These are phyloP conservation scores for Apostichopus californicus DNA, from an alignment of 35 echinoderm and acorn worm species.

Conservation along the genomic window DNA sequence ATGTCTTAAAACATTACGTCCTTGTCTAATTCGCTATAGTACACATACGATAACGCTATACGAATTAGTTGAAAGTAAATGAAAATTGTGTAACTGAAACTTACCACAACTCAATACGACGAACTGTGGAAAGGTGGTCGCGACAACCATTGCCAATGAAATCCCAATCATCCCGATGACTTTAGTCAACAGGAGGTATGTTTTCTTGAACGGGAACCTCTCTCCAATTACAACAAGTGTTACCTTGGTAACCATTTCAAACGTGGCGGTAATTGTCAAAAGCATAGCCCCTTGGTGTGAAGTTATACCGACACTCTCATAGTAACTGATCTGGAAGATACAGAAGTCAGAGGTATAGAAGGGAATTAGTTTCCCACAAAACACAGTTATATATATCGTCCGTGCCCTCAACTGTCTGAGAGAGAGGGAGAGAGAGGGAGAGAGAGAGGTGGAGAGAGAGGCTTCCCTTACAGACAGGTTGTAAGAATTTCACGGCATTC, in stretches of 20 bases:
- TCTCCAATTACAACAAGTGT: neutral
- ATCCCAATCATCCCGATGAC: neutral
- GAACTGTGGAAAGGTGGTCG: too few relatives aligned
- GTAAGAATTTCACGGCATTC: neutral
- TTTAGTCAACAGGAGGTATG: constrained; percentile 15
- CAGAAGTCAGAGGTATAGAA: neutral
- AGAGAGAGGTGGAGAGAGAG: too few relatives aligned
- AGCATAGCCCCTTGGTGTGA: neutral
- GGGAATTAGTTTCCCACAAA: neutral
- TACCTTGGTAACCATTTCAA: constrained; percentile 1
- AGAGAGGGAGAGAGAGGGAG: too few relatives aligned
- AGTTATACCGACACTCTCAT: constrained; percentile 30
- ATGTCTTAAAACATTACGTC: too few relatives aligned
- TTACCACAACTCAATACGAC: too few relatives aligned
- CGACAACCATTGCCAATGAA: too few relatives aligned
- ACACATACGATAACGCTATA: too few relatives aligned
- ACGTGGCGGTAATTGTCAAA: neutral
- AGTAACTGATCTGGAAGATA: constrained; percentile 23
- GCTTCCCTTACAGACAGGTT: neutral
- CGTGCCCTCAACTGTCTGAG: neutral
- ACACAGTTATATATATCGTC: neutral
- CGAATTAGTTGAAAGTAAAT: too few relatives aligned
- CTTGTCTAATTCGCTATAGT: too few relatives aligned
- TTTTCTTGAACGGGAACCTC: constrained; percentile 21
- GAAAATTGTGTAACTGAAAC: too few relatives aligned